Base-by-base conservation (phyloP, 1,140 invertebrate species). In the Plutomurus gul region DNA sequence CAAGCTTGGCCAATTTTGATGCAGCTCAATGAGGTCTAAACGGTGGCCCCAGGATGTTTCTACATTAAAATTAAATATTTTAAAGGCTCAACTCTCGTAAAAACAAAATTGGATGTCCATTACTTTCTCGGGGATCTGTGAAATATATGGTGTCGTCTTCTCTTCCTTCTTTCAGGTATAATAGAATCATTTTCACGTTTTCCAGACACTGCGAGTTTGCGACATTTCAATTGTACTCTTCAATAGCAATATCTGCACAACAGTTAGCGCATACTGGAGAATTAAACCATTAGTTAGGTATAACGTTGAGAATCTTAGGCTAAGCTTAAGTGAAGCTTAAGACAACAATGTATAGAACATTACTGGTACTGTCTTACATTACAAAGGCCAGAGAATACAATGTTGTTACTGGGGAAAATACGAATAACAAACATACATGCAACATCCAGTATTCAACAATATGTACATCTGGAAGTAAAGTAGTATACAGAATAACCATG, bases 1-100 rank as follows among this genome's bases (percentile, higher is more conserved):
- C 51, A 60, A 22, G 51, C 51, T 60, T 60, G 33, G 51, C 51
- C 51, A 30, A 60, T 60, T 60, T 60, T 60, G 51, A 60, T 60
- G 30, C 51, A 60, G 51, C 51, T 60, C 30, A 65, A 65, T 65
- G 56, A 65, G 56, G 27, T 65, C 56, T 65, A 65, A 65, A 65
- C 56, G 36, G 56, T 65, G 30, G 36, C 56, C 18, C 56, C 27
- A 30, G 16, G 56, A 65, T 27, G 56, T 65, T 27, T 33, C n/a
- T n/a, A 65, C 56, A 65, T 65, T 65, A 65, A 65, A 65, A 65
- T 65, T 65, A 65, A 65, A 65, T 65, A 65, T 65, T 65, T 65
- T 65, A 65, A 65, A 65, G 30, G 56, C 30, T 36, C 16, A 5
- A n/a, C 6, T 65, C 25, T 65, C 56, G 10, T 65, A 65, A 65